Evolutionary conservation across 37 sponge, comb jelly and placozoan genomes (phyloP).

Genomic region (Corticium candelabrum): DNA sequence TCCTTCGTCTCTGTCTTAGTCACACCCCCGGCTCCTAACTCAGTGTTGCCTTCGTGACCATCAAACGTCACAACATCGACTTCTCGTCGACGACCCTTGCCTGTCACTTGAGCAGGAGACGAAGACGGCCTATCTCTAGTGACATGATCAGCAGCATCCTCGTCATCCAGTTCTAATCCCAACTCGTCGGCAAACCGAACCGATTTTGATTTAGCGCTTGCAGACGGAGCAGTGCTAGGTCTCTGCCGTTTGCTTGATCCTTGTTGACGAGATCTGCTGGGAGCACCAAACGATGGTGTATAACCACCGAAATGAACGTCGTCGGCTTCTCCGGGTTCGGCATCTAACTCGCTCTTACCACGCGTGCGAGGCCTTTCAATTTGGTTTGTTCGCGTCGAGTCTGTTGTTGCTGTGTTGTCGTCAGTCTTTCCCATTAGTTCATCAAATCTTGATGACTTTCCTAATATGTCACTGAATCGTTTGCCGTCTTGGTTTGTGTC

Average conservation of each 20-base stretch:
- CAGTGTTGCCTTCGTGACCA: not conserved
- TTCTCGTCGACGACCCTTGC: not conserved
- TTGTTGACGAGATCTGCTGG: not conserved
- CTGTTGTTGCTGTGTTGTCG: not conserved
- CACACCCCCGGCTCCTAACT: not conserved
- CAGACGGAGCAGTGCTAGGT: not conserved
- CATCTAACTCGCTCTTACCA: not conserved
- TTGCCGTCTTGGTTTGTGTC: constrained; percentile 8
- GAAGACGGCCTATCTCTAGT: not conserved
- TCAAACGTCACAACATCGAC: not conserved
- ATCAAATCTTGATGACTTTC: constrained; percentile 10
- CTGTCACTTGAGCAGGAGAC: not conserved
- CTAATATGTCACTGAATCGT: not conserved
- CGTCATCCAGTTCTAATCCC: not conserved
- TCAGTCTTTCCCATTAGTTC: constrained; percentile 16
- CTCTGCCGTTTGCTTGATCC: not conserved
- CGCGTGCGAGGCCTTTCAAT: not conserved
- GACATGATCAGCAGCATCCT: too few relatives aligned
- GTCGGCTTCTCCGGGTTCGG: not conserved
- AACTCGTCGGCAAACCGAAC: not conserved
- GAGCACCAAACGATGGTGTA: constrained; percentile 19
- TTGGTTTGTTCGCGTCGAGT: not conserved
- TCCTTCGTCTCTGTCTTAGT: too few relatives aligned
- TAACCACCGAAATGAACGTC: constrained; percentile 46
- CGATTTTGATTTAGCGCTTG: not conserved